Evolutionary conservation across 2,113 vertebrate species (phyloP).

Genomic region (Promerops cafer): DNA sequence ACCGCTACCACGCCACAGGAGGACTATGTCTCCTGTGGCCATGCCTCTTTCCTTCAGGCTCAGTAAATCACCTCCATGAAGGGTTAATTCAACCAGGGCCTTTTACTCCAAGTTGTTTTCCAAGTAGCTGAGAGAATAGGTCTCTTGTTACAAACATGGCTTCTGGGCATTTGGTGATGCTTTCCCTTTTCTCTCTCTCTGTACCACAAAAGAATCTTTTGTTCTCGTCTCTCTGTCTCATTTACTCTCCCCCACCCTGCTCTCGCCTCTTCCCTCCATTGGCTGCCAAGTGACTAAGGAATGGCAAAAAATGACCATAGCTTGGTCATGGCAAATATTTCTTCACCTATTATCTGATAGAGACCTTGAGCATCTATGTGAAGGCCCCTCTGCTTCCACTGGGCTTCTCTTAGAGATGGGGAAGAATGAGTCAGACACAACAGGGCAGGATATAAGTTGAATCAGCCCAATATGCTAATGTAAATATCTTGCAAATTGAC

Average conservation of each 20-base stretch:
- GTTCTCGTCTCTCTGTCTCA: slow-evolving; percentile 67
- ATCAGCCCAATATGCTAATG: not conserved
- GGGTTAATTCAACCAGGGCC: slow-evolving; percentile 62
- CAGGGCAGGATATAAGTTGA: not conserved
- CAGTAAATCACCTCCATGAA: not conserved
- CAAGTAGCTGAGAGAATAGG: slow-evolving; percentile 74
- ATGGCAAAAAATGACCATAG: slow-evolving; percentile 70
- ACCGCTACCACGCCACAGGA: not conserved
- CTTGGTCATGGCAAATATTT: slow-evolving; percentile 60
- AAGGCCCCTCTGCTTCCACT: slow-evolving; percentile 34
- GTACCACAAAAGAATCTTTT: slow-evolving; percentile 78
- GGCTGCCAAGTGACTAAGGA: slow-evolving; percentile 71
- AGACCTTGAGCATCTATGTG: slow-evolving; percentile 19
- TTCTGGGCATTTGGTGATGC: slow-evolving; percentile 80
- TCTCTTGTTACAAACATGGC: slow-evolving; percentile 85
- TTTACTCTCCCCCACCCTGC: slow-evolving; percentile 62
- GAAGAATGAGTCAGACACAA: not conserved
- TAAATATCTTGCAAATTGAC: not conserved
- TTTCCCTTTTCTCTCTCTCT: slow-evolving; percentile 68
- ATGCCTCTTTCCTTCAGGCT: not conserved
- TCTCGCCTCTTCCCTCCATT: slow-evolving; percentile 60
- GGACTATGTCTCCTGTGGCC: not conserved
- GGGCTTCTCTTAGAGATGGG: not conserved
- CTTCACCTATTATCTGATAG: slow-evolving; percentile 41
- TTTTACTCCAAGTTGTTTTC: slow-evolving; percentile 73